Base-by-base conservation (phyloP, 1,140 invertebrate genomes). In the Aphelinus atriplicis region DNA sequence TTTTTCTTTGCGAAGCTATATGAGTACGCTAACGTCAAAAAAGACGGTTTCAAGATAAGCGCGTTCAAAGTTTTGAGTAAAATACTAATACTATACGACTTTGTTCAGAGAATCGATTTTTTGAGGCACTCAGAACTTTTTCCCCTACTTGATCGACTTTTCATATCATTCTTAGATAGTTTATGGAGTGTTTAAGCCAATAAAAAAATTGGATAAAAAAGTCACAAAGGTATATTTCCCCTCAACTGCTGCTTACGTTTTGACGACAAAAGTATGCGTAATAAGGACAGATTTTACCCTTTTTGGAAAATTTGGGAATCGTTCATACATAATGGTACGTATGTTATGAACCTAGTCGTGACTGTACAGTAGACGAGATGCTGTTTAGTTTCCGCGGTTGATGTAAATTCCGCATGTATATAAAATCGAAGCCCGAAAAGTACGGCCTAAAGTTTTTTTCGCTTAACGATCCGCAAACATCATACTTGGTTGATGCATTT, bases 371-470 rank as follows among this genome's bases (percentile, higher is more conserved):
- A 60, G 84, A 87, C 77, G 84, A 88, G 77, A 80, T 82, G 80
- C 76, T 88, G 5, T 66, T 88, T 2, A 66, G 79, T 46, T 89
- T 89, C 80, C 69, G 85, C 57, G 87, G 85, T 9, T 56, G 81
- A 7, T 87, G 84, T 71, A 73, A 72, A 56, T 87, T 88, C 67
- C 75, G 81, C 50, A 83, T 87, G 75, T 89, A 88, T 74, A 89
- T 89, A 66, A 86, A 87, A 66, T 80, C 80, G 5, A 89, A 89
- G 81, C 85, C 86, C 1, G 78, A 76, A 46, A 86, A 85, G 73
- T 90, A 88, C 78, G 89, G 88, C 1, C 78, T 90, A 47, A 89
- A 89, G 83, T 80, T 88, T 60, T 55, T 81, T 50, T 78, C 75
- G 58, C 74, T 86, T 26, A 81, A 79, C n/a, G 83, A 87, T 78